Evolutionary conservation across 35 echinoderm and acorn worm species (phyloP), one percentile per base, ranked within the genome.

Genomic region (Ophiothrix spiculata): DNA sequence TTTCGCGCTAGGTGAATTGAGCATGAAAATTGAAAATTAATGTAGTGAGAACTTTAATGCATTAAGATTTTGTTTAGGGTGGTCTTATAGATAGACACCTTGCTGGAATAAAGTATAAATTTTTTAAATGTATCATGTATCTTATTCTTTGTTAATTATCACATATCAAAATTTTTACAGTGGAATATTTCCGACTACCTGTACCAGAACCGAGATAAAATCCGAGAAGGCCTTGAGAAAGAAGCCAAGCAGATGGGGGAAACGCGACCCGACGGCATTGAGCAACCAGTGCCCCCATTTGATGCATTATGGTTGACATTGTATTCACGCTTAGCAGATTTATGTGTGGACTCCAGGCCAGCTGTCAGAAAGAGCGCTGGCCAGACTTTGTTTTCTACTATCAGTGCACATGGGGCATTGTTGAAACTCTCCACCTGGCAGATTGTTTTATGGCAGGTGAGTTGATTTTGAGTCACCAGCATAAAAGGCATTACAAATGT

Each of bases 101-200:
- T n/a, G n/a, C n/a, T n/a, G n/a, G n/a, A n/a, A n/a, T n/a, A n/a
- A n/a, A n/a, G n/a, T n/a, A n/a, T n/a, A n/a, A n/a, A n/a, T n/a
- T n/a, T n/a, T n/a, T n/a, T n/a, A n/a, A n/a, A n/a, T n/a, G n/a
- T n/a, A n/a, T n/a, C n/a, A n/a, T n/a, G n/a, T n/a, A n/a, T n/a
- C n/a, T n/a, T n/a, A n/a, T n/a, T n/a, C n/a, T n/a, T n/a, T n/a
- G n/a, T n/a, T n/a, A n/a, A n/a, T n/a, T n/a, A n/a, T n/a, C n/a
- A n/a, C n/a, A n/a, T n/a, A n/a, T n/a, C n/a, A n/a, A n/a, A n/a
- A n/a, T n/a, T n/a, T 45, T 79, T 78, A 37, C 76, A 99, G 96
- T 99, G 96, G 96, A 99, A 94, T 77, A 99, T 99, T 46, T 93
- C 96, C 84, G 96, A 99, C 34, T 99, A 99, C 82, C 80, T 99